Conservation (phyloP, 1,140 invertebrate genomes). For the Heliconius hewitsoni region DNA sequence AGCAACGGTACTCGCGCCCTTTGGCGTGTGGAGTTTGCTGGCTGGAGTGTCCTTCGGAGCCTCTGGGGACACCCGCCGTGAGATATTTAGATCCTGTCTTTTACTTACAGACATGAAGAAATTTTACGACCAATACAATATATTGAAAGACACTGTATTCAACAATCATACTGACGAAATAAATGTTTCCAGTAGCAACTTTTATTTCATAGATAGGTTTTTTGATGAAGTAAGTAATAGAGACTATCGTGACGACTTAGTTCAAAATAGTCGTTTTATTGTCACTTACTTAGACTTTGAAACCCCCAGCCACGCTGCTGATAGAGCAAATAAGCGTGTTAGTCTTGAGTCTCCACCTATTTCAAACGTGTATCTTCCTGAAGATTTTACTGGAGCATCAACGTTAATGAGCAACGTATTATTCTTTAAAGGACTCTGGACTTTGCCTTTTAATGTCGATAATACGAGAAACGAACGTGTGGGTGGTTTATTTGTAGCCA, state of each 20-base stretch:
- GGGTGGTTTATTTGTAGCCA: neutral
- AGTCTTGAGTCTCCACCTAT: conserved; percentile 45
- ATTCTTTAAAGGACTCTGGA: conserved; percentile 91
- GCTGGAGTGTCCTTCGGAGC: conserved; percentile 53
- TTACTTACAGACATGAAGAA: conserved; percentile 47
- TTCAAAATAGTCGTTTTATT: conserved; percentile 43
- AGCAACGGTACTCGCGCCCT: conserved; percentile 59
- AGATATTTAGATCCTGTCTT: conserved; percentile 48
- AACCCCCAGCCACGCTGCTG: conserved; percentile 45
- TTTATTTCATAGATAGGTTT: conserved; percentile 54
- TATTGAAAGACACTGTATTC: conserved; percentile 45
- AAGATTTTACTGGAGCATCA: conserved; percentile 80
- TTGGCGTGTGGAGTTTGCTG: conserved; percentile 63
- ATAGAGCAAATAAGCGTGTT: conserved; percentile 51
- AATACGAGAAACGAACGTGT: conserved; percentile 79
- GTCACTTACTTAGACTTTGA: conserved; percentile 52
- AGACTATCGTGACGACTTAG: conserved; percentile 29
- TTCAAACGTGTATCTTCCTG: conserved; percentile 53
- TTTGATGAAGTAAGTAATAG: conserved; percentile 31
- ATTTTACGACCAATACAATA: conserved; percentile 48
- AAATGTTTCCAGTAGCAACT: conserved; percentile 50
- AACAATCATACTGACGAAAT: conserved; percentile 42
- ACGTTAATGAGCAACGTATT: conserved; percentile 89
- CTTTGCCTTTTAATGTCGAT: conserved; percentile 83
- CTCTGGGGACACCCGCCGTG: conserved; percentile 25